Base-by-base conservation (phyloP, 2,113 vertebrate genomes). In the Callipepla californica region DNA sequence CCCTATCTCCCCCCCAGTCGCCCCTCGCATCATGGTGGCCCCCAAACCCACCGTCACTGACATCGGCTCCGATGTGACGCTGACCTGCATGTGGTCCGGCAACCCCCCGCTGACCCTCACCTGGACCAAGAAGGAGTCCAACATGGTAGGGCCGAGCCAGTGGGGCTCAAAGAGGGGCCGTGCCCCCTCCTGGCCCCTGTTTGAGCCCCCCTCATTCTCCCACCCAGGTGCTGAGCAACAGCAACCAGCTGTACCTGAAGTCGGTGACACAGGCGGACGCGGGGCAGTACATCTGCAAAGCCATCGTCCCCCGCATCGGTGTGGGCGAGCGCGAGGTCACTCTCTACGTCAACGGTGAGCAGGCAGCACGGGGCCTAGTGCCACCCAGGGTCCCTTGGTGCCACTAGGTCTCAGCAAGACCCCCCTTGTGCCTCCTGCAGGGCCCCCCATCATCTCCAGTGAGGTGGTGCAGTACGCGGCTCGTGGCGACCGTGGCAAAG, bases 101-200 rank as follows among this genome's bases (percentile, higher is more conserved):
- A 99, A 99, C 91, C 99, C 99, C 0, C 99, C 99, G 0, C 98
- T 99, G 9, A 99, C 99, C 63, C 99, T 99, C 88, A 99, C 99
- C 80, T 99, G 99, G 99, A 99, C 99, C 92, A 99, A 99, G 92
- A 99, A 99, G 96, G 99, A 99, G 69, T 99, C 99, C 89, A 99
- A 98, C 96, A 99, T 99, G 99, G 99, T 99, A 89, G 93, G 96
- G 9, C 2, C 0, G 4, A n/a, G 16, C 7, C 5, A n/a, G 12
- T 26, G 70, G 23, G 44, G 16, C 34, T 7, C 0, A 0, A 8
- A 6, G 32, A 7, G 8, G 7, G 4, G 25, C 51, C 1, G 1
- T 16, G 44, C 17, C 30, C 42, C 19, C 5, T 30, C 63, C 30
- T 2, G 4, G 2, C 28, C 44, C 14, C 6, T 8, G 26, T 1